phyloP scores from a whole-genome alignment of 2,888 invertebrate genomes.

The Actias luna region DNA sequence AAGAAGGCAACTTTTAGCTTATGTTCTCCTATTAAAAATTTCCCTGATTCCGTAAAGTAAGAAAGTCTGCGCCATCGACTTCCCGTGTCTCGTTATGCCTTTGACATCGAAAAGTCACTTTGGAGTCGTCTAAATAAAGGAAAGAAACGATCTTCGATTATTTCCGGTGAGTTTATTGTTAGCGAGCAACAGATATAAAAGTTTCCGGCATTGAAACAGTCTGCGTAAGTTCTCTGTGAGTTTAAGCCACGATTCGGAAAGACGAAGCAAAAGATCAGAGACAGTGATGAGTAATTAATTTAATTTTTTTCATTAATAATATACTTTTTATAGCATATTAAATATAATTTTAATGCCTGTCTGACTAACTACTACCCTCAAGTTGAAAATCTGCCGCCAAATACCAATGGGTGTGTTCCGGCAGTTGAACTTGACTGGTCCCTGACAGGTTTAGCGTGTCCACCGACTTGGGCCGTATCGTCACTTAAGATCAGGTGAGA shows the following conservation, averaged over 20 bases:
- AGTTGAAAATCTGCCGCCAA: too few relatives aligned
- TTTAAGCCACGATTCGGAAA: background rate
- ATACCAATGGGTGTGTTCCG: too few relatives aligned
- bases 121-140: constrained; percentile 12
- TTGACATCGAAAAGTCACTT: constrained; percentile 20
- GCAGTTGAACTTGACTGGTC: too few relatives aligned
- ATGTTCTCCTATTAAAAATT: background rate
- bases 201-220: background rate
- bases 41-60: background rate
- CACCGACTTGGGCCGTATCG: too few relatives aligned
- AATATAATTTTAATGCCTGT: too few relatives aligned
- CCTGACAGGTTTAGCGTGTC: too few relatives aligned
- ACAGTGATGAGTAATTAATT: background rate
- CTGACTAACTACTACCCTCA: too few relatives aligned
- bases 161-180: constrained; percentile 6
- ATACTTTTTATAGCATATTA: too few relatives aligned
- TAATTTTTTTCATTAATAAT: too few relatives aligned
- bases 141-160: constrained; percentile 10
- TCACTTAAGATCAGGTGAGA: too few relatives aligned
- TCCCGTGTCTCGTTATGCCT: constrained; percentile 32
- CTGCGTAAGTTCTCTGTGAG: background rate
- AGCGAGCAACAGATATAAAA: background rate
- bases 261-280: background rate
- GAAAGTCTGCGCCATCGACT: constrained; percentile 9
- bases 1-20: background rate